Conservation (phyloP, 2,113 vertebrate genomes). For the Melanotaenia duboulayi region DNA sequence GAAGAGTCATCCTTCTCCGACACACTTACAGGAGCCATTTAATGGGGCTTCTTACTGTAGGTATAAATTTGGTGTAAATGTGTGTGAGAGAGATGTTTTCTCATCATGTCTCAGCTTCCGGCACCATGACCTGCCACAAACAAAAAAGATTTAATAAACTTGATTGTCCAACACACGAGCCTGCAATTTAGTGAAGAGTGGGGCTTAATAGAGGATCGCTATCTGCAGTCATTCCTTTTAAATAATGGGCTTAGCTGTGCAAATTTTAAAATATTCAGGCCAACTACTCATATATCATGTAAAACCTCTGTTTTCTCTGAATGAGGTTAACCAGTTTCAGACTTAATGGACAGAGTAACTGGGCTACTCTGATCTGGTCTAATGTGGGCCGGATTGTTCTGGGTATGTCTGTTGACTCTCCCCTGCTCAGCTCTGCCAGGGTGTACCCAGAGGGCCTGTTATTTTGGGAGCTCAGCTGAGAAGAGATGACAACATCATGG, state of each 20-base stretch:
- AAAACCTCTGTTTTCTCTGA: constrained; percentile 8
- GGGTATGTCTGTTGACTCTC: constrained; percentile 70
- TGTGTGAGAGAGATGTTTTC: constrained; percentile 1
- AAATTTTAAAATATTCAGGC: neutral
- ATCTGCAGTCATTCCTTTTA: constrained; percentile 16
- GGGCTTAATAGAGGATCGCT: constrained; percentile 25
- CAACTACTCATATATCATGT: neutral
- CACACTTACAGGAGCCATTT: constrained; percentile 50
- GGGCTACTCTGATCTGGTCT: constrained; percentile 63
- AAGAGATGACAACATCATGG: constrained; percentile 78
- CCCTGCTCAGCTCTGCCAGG: constrained; percentile 67
- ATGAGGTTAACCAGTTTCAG: constrained; percentile 44
- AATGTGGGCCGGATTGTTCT: constrained; percentile 74
- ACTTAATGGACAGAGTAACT: constrained; percentile 56
- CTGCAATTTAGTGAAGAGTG: constrained; percentile 14
- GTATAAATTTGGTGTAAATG: constrained; percentile 17
- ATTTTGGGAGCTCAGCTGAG: constrained; percentile 80
- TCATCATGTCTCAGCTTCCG: constrained; percentile 41
- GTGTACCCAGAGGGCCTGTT: constrained; percentile 76
- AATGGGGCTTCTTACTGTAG: constrained; percentile 33
- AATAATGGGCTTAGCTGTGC: constrained; percentile 12
- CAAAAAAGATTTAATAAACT: constrained; percentile 28
- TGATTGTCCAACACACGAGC: constrained; percentile 23
- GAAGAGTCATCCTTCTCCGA: constrained; percentile 39
- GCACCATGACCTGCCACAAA: constrained; percentile 15